Base-by-base conservation (phyloP, 2,797 vertebrate species). In the Hypotaenidia okinawae region DNA sequence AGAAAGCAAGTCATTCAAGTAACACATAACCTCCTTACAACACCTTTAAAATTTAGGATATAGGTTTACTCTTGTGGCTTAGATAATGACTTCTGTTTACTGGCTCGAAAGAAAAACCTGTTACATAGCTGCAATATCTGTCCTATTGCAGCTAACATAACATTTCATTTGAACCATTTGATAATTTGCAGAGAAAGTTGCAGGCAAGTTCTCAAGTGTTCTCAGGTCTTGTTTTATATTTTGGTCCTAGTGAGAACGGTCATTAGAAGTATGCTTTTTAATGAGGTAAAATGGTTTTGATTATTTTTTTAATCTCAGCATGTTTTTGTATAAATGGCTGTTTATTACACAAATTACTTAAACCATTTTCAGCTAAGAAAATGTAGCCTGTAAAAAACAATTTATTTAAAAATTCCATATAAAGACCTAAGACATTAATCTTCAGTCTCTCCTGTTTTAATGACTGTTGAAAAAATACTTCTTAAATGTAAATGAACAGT, bases 41-140 rank as follows among this genome's bases (percentile, higher is more conserved):
- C 76, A 81, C 94, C 97, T 95, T 89, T 83, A 95, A 96, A 97
- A 94, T 90, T 73, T 87, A 89, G 84, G 64, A 92, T 96, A 80
- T 92, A 73, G 13, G 17, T 89, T 93, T 96, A 76, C 41, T 92
- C 77, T 94, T 59, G 45, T 58, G 68, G 35, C 54, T 22, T 86
- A 75, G 78, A 77, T 89, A 94, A 92, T 77, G 30, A 83, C 72
- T 94, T 93, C 73, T 77, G 51, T 86, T 95, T 97, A 82, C 62
- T 86, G 74, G 30, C 85, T 93, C 37, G 0, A 73, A 47, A 93
- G 70, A 77, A 90, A 85, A 74, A 33, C 24, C 16, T 88, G 49
- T 84, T 85, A 66, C 30, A 11, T 62, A 77, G 24, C 30, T 89
- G 54, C 45, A 74, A 83, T 80, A 30, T 51, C 28, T 35, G 64